Conservation (phyloP, 2,113 vertebrate genomes). For the Macheiramphus alcinus region DNA sequence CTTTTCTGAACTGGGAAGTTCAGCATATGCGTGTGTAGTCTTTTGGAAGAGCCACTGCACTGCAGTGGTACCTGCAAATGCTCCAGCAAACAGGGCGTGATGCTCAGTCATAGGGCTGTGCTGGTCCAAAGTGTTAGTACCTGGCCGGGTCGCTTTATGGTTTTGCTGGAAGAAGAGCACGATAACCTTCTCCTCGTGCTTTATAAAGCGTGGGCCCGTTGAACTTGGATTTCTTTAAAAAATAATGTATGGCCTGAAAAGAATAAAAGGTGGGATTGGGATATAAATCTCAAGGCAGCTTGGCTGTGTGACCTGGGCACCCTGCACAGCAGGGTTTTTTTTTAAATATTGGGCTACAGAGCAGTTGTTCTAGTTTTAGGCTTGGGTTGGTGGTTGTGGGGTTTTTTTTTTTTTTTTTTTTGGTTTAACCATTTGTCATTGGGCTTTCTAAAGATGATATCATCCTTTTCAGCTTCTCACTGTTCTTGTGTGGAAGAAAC, state of each 20-base stretch:
- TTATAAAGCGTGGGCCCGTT: rapidly evolving
- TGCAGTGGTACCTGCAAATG: not conserved
- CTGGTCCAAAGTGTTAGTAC: not conserved
- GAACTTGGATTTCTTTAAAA: not conserved
- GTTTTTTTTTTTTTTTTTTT: not conserved
- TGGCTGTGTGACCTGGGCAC: not conserved
- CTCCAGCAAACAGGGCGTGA: not conserved
- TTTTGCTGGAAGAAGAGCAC: not conserved
- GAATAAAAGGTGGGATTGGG: not conserved
- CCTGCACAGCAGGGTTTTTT: not conserved
- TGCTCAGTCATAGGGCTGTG: not conserved
- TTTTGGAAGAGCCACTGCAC: not conserved
- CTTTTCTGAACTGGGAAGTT: not conserved
- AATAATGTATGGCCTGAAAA: not conserved
- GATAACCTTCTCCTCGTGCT: not conserved
- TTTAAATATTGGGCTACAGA: not conserved
- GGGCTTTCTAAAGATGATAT: not conserved
- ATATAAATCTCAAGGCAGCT: not conserved
- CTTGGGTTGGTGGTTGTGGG: not conserved
- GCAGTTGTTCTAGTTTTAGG: not conserved
- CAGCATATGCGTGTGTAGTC: not conserved
- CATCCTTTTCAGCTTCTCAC: not conserved
- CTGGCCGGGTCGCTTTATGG: rapidly evolving
- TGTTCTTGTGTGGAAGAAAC: not conserved
- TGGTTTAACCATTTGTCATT: not conserved